These are phyloP conservation scores for Drosophila gaucha DNA, from an alignment of 2,888 invertebrate genomes.

Conservation along the genomic window DNA sequence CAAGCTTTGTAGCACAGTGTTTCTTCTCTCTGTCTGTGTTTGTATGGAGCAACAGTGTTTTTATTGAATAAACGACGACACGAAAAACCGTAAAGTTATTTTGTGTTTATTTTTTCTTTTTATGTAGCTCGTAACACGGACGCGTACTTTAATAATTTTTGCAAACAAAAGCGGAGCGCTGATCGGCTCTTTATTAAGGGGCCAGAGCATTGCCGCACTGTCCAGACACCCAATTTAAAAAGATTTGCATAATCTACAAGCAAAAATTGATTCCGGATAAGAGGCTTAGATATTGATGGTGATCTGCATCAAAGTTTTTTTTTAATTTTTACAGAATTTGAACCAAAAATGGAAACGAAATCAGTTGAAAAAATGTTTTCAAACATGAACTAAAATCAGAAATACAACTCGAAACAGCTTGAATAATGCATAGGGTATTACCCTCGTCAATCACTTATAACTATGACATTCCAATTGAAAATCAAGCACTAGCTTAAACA, in stretches of 20 bases:
- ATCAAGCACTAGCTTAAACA: no score
- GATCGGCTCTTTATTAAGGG: conserved; percentile 35
- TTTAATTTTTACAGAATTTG: no score
- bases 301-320: no score
- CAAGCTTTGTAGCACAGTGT: conserved; percentile 62
- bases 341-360: no score
- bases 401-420: no score
- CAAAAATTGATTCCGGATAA: no score
- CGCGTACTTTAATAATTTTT: conserved; percentile 58
- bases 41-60: conserved; percentile 63
- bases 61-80: conserved; percentile 69
- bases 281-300: background rate
- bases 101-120: conserved; percentile 36
- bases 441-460: no score
- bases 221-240: background rate
- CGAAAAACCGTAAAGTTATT: conserved; percentile 59
- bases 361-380: no score
- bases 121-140: conserved; percentile 50
- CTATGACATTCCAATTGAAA: background rate
- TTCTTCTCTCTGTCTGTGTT: conserved; percentile 6
- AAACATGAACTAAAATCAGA: no score
- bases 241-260: background rate
- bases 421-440: no score
- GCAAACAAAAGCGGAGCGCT: conserved; percentile 52
- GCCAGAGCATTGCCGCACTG: conserved; percentile 56